A percentile compares a stretch with the other conserved stretches of the same genome.
Evolutionary conservation across 1,140 invertebrate genomes (phyloP).

Genomic region (Drosophila ambigua): DNA sequence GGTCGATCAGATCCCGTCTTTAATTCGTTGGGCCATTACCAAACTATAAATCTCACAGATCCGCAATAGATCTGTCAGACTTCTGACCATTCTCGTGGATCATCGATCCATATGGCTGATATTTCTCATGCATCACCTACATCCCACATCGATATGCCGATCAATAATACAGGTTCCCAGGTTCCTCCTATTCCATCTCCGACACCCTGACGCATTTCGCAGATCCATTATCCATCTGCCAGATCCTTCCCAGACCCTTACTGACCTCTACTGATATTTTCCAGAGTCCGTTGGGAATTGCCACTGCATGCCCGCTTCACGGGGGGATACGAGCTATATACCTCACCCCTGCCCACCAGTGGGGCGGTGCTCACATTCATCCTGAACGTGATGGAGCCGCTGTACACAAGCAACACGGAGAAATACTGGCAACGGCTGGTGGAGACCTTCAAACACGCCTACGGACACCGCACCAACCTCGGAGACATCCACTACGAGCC

Average conservation of each 20-base stretch:
- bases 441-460: slow-evolving; percentile 97
- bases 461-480: slow-evolving; percentile 92
- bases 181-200: no score
- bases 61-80: no score
- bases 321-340: slow-evolving; percentile 88
- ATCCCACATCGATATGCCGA: not conserved
- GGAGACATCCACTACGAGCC: slow-evolving; percentile 90
- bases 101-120: no score
- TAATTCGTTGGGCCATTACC: no score
- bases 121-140: no score
- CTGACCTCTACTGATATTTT: not conserved
- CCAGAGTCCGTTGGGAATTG: slow-evolving; percentile 85
- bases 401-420: slow-evolving; percentile 85
- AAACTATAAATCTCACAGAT: no score
- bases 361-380: slow-evolving; percentile 93
- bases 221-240: no score
- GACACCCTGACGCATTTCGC: no score
- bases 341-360: slow-evolving; percentile 92
- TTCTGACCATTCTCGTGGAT: no score
- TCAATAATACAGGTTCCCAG: no score
- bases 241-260: no score
- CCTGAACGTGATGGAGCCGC: slow-evolving; percentile 90
- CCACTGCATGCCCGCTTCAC: slow-evolving; percentile 85
- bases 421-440: slow-evolving; percentile 90
- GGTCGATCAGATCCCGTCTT: not conserved